Evolutionary conservation across 2,113 vertebrate species (phyloP), one percentile per base, ranked within the genome.

Genomic region (Haemorhous mexicanus): DNA sequence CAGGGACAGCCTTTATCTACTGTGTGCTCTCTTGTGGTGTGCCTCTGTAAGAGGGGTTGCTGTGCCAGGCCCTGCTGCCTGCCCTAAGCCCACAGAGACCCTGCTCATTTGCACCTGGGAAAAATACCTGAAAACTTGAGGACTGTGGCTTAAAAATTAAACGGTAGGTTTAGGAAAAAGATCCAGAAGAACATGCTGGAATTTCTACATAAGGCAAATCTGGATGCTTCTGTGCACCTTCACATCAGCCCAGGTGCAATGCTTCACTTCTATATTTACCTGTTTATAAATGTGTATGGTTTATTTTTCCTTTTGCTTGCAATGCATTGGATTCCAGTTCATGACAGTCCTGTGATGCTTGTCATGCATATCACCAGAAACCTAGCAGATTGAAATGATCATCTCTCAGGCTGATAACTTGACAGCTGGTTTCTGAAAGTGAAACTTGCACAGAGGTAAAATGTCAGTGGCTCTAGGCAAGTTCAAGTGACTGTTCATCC

Each of bases 301-400:
- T 63, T 55, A 32, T 55, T 61, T 89, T 56, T 8, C 17, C 50
- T 64, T 87, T 83, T 30, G 12, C 27, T 93, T 90, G 23, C 2
- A 4, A 9, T 24, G 33, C 3, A 0, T 15, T 52, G 33, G 19
- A 77, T 89, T n/a, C 33, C 15, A 49, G 41, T 37, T 81, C 37
- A 16, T 27, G 24, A 39, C 4, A 4, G 49, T 44, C 30, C 53
- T 32, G 17, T 46, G 58, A 27, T 46, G 28, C 52, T 63, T 81
- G 69, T 16, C 63, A 27, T 0, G 0, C 0, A 0, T 20, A 35
- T 39, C 35, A 32, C 50, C 0, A 0, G 78, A 81, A 91, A 44
- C 24, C 13, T 18, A 53, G 17, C 47, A 84, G 80, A 80, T n/a
- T 81, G 56, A 75, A 94, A 43, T 2, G 0, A 53, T 76, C 79